Conservation (phyloP, 2,113 vertebrate genomes). For the Eptesicus fuscus region DNA sequence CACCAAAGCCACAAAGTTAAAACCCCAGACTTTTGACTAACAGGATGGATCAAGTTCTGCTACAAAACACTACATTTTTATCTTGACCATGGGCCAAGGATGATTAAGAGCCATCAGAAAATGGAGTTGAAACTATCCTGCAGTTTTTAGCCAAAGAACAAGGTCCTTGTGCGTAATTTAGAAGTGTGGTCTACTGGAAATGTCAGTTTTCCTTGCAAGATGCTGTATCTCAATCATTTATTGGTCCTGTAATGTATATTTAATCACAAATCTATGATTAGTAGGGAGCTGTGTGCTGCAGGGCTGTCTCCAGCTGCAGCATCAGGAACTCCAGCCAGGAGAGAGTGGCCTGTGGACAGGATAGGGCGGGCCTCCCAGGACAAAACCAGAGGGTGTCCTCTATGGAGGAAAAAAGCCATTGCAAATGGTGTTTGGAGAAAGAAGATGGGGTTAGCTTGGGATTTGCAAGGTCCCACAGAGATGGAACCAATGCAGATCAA, state of each 20-base stretch:
- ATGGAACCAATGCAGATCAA: background rate
- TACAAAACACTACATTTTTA: conserved; percentile 58
- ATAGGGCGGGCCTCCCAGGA: background rate
- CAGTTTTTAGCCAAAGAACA: conserved; percentile 43
- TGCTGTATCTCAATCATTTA: conserved; percentile 53
- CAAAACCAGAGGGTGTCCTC: background rate
- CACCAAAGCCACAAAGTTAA: background rate
- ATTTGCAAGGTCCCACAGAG: background rate
- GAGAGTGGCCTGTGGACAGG: background rate
- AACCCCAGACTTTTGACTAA: conserved; percentile 55
- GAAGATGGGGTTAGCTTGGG: background rate
- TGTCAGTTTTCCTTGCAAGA: conserved; percentile 43
- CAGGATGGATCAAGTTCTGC: background rate
- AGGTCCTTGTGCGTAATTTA: conserved; percentile 56
- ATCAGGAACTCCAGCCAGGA: conserved; percentile 17
- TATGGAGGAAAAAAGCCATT: background rate
- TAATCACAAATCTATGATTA: conserved; percentile 53
- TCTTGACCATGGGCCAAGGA: conserved; percentile 53
- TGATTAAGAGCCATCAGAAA: conserved; percentile 54
- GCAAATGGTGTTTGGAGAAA: background rate
- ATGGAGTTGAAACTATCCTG: conserved; percentile 55
- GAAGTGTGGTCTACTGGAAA: conserved; percentile 57
- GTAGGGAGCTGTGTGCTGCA: background rate
- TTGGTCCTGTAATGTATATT: conserved; percentile 72
- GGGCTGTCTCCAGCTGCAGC: conserved; percentile 5